Base-by-base conservation (phyloP, 1,140 invertebrate genomes). In the Drosophila prosaltans region DNA sequence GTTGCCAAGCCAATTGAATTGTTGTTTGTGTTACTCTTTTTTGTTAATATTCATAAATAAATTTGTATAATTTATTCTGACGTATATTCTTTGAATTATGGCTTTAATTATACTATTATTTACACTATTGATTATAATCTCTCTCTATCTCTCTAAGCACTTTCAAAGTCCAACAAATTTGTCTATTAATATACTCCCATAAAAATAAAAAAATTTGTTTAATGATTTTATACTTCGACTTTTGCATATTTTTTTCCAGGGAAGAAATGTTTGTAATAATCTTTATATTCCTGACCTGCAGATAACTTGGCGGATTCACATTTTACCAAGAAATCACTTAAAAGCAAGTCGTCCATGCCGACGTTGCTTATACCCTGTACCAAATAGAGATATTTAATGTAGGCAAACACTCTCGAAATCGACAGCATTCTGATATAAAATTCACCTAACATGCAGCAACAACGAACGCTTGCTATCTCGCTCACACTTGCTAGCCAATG, bases 1-100 rank as follows among this genome's bases (percentile, higher is more conserved):
- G 83, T 88, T 89, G 84, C 84, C 84, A 88, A 65, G 83, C 68
- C 67, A 83, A 86, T 79, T 79, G 63, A 77, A 10, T 40, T 28
- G 40, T 48, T 40, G 16, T 24, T 10, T 10, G n/a, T n/a, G 28
- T 30, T 58, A 58, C 55, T 36, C 6, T 36, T 36, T 30, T 39
- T 30, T 43, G 60, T 45, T 45, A 21, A 16, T 61, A 10, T 43
- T 41, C 45, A 7, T 45, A 45, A 45, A 51, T 51, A 26, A 51
- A 16, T 26, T 51, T 51, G n/a, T 51, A 26, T 3, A 6, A 21
- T 48, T 48, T 16, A 24, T 16, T 48, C 45, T 48, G 45, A 51
- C 45, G 45, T 51, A 51, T 10, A 7, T 51, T 51, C 8, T 26
- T 51, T 3, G 4, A 51, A 26, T 10, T 26, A 51, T 26, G 26